phyloP scores from a whole-genome alignment of 1,140 invertebrate species.

The Campoletis sonorensis region DNA sequence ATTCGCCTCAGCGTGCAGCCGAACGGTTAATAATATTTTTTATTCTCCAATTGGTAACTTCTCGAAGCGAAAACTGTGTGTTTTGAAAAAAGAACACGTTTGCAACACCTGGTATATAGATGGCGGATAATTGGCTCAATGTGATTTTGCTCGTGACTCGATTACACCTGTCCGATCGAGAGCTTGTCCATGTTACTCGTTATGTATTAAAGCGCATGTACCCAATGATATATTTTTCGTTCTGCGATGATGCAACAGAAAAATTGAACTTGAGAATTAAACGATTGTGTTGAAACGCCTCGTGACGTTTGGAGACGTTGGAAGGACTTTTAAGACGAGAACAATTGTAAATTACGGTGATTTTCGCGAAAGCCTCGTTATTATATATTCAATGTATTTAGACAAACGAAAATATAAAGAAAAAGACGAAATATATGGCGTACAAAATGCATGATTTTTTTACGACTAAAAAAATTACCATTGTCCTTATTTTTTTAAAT shows the following conservation, averaged over 20 bases:
- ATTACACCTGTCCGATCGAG: constrained; percentile 48
- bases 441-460: too few relatives aligned
- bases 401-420: background rate
- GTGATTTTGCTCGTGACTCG: constrained; percentile 42
- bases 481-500: too few relatives aligned
- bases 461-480: too few relatives aligned
- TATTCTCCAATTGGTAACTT: too few relatives aligned
- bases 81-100: too few relatives aligned
- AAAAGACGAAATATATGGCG: background rate
- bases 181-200: constrained; percentile 48
- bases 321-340: background rate
- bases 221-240: constrained; percentile 24
- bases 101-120: too few relatives aligned
- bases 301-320: background rate
- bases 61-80: too few relatives aligned
- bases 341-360: background rate
- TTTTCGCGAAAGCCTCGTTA: background rate
- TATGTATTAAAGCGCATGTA: constrained; percentile 50
- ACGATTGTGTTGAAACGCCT: background rate
- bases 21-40: too few relatives aligned
- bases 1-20: too few relatives aligned
- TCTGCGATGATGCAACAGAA: background rate
- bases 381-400: background rate
- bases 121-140: constrained; percentile 14
- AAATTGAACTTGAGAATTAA: background rate